These are phyloP conservation scores for Chelon auratus DNA, from an alignment of 2,797 vertebrate genomes.

Conservation along the genomic window DNA sequence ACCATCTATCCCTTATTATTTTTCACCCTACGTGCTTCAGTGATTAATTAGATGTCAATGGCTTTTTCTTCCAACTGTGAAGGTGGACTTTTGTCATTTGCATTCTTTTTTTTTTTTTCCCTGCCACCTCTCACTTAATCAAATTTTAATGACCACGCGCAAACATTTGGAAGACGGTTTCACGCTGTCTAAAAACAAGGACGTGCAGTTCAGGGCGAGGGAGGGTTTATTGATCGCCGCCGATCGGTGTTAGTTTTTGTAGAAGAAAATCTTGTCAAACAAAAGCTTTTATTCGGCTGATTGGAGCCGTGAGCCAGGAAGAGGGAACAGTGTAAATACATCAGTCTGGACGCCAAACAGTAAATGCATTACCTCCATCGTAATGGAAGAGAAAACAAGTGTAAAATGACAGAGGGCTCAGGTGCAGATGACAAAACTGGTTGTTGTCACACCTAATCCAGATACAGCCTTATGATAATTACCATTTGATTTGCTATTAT, in stretches of 20 bases:
- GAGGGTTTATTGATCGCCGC: constrained; percentile 19
- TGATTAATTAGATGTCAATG: constrained; percentile 55
- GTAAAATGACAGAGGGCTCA: constrained; percentile 65
- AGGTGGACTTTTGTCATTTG: constrained; percentile 40
- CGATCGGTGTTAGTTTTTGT: constrained; percentile 30
- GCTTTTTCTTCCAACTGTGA: constrained; percentile 41
- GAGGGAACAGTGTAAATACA: constrained; percentile 34
- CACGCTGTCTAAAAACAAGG: constrained; percentile 42
- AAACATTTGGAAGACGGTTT: constrained; percentile 41
- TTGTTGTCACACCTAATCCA: constrained; percentile 74
- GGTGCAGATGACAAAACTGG: constrained; percentile 66
- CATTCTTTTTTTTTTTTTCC: constrained; percentile 3
- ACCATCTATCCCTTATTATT: not conserved
- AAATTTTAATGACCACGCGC: constrained; percentile 39
- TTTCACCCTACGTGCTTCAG: not conserved
- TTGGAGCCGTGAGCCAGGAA: constrained; percentile 22
- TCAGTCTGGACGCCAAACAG: constrained; percentile 35
- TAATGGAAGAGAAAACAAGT: constrained; percentile 60
- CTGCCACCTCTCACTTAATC: constrained; percentile 36
- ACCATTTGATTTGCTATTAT: constrained; percentile 79
- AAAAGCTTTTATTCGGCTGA: constrained; percentile 22
- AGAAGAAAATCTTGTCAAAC: constrained; percentile 15
- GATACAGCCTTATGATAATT: constrained; percentile 75
- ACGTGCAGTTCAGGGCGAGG: not conserved
- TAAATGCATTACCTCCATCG: constrained; percentile 48